Conservation (phyloP, 2,888 invertebrate genomes). For the Brachypterus glaber region DNA sequence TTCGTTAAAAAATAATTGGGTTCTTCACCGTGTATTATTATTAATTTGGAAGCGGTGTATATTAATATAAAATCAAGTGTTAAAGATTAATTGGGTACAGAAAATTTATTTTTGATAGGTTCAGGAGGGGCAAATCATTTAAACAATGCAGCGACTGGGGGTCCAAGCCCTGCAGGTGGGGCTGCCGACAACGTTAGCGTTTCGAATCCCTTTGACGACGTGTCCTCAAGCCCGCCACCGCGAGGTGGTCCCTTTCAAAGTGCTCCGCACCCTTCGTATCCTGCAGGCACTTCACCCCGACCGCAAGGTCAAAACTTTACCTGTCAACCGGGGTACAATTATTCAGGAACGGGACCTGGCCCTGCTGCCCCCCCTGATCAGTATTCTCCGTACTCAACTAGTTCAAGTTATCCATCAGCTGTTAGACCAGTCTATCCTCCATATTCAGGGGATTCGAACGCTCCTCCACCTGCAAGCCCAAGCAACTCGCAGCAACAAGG, state of each 20-base stretch:
- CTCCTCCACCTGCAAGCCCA: conserved; percentile 30
- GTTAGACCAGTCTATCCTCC: conserved; percentile 70
- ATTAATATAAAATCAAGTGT: too few relatives aligned
- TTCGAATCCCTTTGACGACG: conserved; percentile 80
- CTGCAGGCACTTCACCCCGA: conserved; percentile 38
- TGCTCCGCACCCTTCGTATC: conserved; percentile 41
- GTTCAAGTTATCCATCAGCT: conserved; percentile 48
- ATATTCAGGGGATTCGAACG: conserved; percentile 51
- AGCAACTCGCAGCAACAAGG: conserved; percentile 32
- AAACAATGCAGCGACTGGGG: conserved; percentile 37
- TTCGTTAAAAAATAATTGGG: too few relatives aligned
- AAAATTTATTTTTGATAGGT: too few relatives aligned
- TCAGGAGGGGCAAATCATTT: conserved; percentile 39
- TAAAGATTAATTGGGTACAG: too few relatives aligned
- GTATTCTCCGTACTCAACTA: conserved; percentile 48
- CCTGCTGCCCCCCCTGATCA: conserved; percentile 41
- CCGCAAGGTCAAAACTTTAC: conserved; percentile 38
- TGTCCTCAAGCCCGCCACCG: conserved; percentile 45
- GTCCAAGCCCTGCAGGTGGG: conserved; percentile 41
- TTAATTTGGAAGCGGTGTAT: too few relatives aligned
- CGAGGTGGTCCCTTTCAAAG: conserved; percentile 38
- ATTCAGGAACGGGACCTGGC: conserved; percentile 37
- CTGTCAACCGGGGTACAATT: conserved; percentile 44
- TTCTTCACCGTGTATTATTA: too few relatives aligned
- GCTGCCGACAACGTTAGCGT: conserved; percentile 69